These are phyloP conservation scores for Albula goreensis DNA, from an alignment of 2,113 vertebrate species.

Conservation along the genomic window DNA sequence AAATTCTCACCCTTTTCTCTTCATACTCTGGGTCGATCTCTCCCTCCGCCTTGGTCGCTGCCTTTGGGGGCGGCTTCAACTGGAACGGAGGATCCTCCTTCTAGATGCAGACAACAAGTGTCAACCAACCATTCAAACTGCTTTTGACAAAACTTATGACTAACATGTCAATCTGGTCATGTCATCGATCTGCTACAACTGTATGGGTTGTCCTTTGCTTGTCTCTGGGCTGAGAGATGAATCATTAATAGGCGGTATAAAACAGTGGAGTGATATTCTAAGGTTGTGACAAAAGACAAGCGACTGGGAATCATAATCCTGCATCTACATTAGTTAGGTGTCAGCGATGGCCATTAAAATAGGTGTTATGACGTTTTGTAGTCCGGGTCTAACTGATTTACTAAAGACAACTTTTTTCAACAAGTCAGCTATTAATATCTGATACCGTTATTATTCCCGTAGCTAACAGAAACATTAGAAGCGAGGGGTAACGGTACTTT, in stretches of 20 bases:
- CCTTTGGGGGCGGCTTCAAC: conserved; percentile 73
- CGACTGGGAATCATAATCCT: no score
- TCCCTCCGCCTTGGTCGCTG: conserved; percentile 66
- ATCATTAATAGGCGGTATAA: no score
- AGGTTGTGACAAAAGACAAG: no score
- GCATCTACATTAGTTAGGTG: neutral
- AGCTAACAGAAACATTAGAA: neutral
- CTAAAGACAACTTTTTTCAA: neutral
- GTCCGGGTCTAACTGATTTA: neutral
- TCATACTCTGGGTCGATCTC: conserved; percentile 81
- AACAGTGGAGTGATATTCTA: no score
- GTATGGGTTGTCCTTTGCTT: neutral
- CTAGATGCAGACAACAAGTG: conserved; percentile 53
- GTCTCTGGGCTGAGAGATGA: neutral
- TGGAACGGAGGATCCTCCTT: conserved; percentile 73
- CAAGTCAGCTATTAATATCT: neutral
- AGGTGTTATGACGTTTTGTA: neutral
- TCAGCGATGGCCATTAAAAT: neutral
- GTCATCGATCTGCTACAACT: neutral
- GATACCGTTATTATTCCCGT: neutral
- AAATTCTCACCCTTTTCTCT: conserved; percentile 79
- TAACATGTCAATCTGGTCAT: neutral
- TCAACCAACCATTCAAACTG: neutral
- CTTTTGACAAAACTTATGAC: neutral
- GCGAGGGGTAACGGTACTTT: neutral